Evolutionary conservation across 1,140 invertebrate genomes (phyloP).

Genomic region (Proctacanthus coquilletti): DNA sequence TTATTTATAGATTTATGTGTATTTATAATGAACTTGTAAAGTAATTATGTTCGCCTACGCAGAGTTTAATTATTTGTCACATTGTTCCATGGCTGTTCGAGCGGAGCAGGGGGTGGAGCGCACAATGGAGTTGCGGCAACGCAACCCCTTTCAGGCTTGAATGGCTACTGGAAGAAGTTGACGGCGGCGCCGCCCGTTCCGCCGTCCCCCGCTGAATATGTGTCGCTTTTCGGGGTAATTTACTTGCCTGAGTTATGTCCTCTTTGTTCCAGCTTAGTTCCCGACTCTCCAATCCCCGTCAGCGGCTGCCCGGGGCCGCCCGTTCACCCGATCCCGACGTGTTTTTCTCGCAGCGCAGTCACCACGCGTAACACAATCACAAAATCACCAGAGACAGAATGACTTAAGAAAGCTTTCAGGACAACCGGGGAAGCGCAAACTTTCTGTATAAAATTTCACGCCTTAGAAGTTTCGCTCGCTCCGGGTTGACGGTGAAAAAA

Average conservation of each 20-base stretch:
- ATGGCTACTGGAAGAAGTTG: too few species aligned
- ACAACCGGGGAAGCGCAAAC: background rate
- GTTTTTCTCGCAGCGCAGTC: background rate
- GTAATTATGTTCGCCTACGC: background rate
- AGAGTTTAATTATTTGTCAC: constrained; percentile 2
- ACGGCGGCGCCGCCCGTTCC: too few species aligned
- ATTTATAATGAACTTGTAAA: constrained; percentile 3
- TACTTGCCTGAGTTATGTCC: background rate
- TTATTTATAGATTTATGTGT: constrained; percentile 3
- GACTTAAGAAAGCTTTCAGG: too few species aligned
- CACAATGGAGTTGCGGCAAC: background rate
- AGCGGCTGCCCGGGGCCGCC: background rate
- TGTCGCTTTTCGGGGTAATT: background rate
- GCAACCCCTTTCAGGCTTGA: background rate
- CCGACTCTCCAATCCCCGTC: too few species aligned
- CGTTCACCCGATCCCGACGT: background rate
- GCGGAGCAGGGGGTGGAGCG: background rate
- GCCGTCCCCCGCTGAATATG: background rate
- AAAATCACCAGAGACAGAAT: too few species aligned
- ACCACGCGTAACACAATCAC: background rate
- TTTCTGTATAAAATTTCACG: too few species aligned
- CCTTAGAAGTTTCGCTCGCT: too few species aligned
- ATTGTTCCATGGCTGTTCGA: background rate
- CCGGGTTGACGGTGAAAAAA: too few species aligned
- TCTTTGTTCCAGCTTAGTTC: background rate